Percentiles rank a stretch among this genome's conserved stretches.
These are phyloP conservation scores for Tyto alba DNA, from an alignment of 2,113 vertebrate genomes.

Conservation along the genomic window DNA sequence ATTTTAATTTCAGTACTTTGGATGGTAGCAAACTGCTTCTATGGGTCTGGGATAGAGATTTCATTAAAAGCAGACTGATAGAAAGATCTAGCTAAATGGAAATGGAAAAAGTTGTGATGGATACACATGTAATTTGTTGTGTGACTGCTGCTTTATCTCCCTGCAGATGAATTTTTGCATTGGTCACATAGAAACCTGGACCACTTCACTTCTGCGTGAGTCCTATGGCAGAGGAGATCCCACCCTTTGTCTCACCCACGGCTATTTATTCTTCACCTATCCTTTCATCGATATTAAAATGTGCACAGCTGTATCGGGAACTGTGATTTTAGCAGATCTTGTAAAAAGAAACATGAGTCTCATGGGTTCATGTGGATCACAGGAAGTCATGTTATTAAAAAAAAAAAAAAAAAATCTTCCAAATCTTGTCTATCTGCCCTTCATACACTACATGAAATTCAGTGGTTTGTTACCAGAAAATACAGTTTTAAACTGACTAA, in stretches of 20 bases:
- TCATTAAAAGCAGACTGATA: background rate
- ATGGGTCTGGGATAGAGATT: background rate
- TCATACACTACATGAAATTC: background rate
- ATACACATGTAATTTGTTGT: background rate
- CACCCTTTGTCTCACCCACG: background rate
- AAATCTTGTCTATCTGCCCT: background rate
- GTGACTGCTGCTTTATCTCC: background rate
- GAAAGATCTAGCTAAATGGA: background rate
- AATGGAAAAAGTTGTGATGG: background rate
- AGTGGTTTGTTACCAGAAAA: background rate
- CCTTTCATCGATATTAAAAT: background rate
- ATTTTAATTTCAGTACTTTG: background rate
- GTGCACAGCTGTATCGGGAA: background rate
- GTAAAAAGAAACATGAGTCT: fast-evolving
- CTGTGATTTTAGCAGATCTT: background rate
- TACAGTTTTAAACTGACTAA: background rate
- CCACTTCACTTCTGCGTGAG: background rate
- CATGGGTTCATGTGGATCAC: background rate
- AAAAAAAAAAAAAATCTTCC: background rate
- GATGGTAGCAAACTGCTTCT: background rate
- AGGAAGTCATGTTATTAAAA: background rate
- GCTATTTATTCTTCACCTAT: background rate
- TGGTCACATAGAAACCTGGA: background rate
- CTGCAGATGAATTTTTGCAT: background rate
- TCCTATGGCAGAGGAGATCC: background rate